phyloP scores from a whole-genome alignment of 1,140 invertebrate genomes.

The Asbolus verrucosus region DNA sequence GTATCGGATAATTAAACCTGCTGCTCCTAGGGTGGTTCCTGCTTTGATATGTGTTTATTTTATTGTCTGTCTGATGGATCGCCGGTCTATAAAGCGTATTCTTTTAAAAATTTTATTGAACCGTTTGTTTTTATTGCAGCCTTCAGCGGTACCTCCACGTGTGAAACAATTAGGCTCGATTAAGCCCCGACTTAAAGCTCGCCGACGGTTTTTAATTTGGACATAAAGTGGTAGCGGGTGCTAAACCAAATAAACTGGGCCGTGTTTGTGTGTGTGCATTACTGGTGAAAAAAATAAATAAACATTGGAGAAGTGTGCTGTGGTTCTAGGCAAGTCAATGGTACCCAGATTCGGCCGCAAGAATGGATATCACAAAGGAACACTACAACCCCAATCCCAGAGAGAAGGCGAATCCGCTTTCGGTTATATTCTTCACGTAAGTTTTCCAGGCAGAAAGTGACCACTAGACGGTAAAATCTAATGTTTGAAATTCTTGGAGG shows the following conservation, averaged over 20 bases:
- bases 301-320: constrained; percentile 3
- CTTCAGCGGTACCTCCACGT: too few relatives aligned
- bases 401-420: constrained; percentile 59
- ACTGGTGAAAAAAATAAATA: constrained; percentile 24
- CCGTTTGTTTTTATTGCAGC: neutral
- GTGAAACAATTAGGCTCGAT: too few relatives aligned
- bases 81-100: too few relatives aligned
- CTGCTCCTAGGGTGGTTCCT: neutral
- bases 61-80: neutral
- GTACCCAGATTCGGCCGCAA: neutral
- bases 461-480: neutral
- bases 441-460: constrained; percentile 40
- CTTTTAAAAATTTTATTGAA: too few relatives aligned
- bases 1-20: neutral
- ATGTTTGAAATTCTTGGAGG: neutral
- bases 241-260: too few relatives aligned
- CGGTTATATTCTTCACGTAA: constrained; percentile 62
- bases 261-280: neutral
- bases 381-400: constrained; percentile 61
- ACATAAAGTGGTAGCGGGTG: too few relatives aligned
- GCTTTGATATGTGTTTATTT: neutral
- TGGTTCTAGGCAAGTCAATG: constrained; percentile 1
- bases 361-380: constrained; percentile 62
- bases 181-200: too few relatives aligned
- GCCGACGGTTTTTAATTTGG: too few relatives aligned